Percentiles rank a stretch among this genome's conserved stretches.
Conservation (phyloP, 2,113 vertebrate species). For the Thermophis baileyi region DNA sequence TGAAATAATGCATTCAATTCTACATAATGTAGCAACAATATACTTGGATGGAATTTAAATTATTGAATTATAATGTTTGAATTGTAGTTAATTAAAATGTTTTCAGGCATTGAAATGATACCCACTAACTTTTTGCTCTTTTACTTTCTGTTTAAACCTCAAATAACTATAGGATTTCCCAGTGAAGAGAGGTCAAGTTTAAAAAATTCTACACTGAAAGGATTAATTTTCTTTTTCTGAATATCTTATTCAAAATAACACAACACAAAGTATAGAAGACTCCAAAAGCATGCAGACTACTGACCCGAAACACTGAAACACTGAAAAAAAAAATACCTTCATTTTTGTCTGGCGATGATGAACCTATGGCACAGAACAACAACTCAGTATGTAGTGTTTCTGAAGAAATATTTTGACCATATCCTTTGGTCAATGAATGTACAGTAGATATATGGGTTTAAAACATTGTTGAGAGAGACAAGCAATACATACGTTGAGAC, state of each 20-base stretch:
- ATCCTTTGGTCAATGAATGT: slow-evolving; percentile 65
- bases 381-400: slow-evolving; percentile 72
- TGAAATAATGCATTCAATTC: not conserved
- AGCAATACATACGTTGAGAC: slow-evolving; percentile 89
- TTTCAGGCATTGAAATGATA: not conserved
- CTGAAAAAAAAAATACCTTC: slow-evolving; percentile 86
- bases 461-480: slow-evolving; percentile 27
- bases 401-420: slow-evolving; percentile 57
- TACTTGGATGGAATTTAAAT: not conserved
- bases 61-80: not conserved
- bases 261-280: slow-evolving; percentile 67
- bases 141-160: not conserved
- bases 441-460: slow-evolving; percentile 41
- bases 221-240: not conserved
- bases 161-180: not conserved
- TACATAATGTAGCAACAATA: not conserved
- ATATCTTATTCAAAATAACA: slow-evolving; percentile 66
- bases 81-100: not conserved
- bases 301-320: slow-evolving; percentile 71
- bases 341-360: slow-evolving; percentile 94
- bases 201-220: slow-evolving; percentile 35
- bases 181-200: slow-evolving; percentile 10
- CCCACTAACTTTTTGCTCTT: not conserved
- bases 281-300: slow-evolving; percentile 75
- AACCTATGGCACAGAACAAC: slow-evolving; percentile 90